phyloP scores from a whole-genome alignment of 2,113 vertebrate species.

The Caloenas nicobarica region DNA sequence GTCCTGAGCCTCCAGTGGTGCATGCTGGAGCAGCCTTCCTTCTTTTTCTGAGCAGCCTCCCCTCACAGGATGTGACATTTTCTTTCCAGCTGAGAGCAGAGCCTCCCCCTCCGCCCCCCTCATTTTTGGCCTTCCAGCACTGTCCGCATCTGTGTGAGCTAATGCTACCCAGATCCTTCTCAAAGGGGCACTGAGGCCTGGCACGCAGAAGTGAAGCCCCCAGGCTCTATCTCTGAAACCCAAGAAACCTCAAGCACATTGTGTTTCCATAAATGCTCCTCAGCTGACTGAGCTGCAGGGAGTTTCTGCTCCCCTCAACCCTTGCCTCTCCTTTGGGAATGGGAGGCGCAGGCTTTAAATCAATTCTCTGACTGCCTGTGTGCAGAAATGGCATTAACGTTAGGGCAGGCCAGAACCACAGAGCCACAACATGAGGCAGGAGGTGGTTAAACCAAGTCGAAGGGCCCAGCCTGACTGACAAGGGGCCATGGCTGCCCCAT shows the following conservation, averaged over 20 bases:
- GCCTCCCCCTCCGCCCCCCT: fast-evolving
- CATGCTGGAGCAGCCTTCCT: not conserved
- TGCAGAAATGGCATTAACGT: fast-evolving
- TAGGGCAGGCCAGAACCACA: fast-evolving
- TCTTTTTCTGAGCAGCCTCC: not conserved
- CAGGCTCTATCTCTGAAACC: not conserved
- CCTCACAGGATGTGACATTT: not conserved
- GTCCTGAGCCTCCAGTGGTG: not conserved
- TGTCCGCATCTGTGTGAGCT: not conserved
- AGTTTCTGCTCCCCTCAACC: not conserved
- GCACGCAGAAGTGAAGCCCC: not conserved
- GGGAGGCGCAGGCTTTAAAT: not conserved
- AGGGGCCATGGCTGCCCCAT: fast-evolving
- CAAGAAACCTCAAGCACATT: constrained; percentile 38
- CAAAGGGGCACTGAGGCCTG: not conserved
- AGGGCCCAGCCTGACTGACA: not conserved
- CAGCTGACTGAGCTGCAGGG: not conserved
- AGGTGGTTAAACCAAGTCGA: fast-evolving
- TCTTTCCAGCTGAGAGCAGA: not conserved
- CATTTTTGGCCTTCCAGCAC: not conserved
- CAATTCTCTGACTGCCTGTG: not conserved
- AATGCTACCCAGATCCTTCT: constrained; percentile 53
- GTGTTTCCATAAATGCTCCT: constrained; percentile 43
- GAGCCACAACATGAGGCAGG: not conserved
- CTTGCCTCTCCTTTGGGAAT: not conserved